These are phyloP conservation scores for Machaerirhynchus nigripectus DNA, from an alignment of 2,113 vertebrate genomes.

Conservation along the genomic window DNA sequence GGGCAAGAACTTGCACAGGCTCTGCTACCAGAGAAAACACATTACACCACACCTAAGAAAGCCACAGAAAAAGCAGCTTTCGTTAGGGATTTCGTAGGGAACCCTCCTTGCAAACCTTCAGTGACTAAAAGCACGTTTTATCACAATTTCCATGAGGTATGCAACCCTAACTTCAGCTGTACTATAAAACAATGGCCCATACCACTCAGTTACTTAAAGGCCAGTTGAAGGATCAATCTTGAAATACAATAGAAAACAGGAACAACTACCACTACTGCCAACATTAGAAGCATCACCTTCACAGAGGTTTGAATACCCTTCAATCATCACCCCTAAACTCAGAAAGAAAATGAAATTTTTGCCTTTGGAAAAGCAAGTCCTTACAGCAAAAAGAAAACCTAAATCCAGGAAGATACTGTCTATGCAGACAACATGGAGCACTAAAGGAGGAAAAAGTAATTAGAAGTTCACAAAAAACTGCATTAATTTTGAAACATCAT, in stretches of 20 bases:
- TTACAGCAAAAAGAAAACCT: background rate
- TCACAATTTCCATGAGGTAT: background rate
- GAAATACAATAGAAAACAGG: background rate
- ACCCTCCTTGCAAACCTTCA: background rate
- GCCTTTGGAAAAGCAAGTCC: background rate
- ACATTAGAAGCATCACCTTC: background rate
- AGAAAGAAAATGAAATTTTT: background rate
- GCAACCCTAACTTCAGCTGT: background rate
- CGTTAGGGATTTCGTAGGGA: background rate
- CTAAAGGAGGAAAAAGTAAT: background rate
- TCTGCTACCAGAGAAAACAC: background rate
- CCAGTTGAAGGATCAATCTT: background rate
- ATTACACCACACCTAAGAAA: background rate
- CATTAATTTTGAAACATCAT: background rate
- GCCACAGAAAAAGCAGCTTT: background rate
- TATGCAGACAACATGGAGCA: background rate
- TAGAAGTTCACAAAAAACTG: background rate
- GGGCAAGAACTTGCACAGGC: background rate
- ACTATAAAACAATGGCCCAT: background rate
- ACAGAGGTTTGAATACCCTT: background rate
- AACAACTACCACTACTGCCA: background rate
- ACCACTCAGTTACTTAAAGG: background rate
- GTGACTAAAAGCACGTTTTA: background rate
- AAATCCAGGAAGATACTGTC: background rate
- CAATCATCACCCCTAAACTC: background rate